Conservation (phyloP, 2,888 invertebrate species). For the Acronicta aceris region DNA sequence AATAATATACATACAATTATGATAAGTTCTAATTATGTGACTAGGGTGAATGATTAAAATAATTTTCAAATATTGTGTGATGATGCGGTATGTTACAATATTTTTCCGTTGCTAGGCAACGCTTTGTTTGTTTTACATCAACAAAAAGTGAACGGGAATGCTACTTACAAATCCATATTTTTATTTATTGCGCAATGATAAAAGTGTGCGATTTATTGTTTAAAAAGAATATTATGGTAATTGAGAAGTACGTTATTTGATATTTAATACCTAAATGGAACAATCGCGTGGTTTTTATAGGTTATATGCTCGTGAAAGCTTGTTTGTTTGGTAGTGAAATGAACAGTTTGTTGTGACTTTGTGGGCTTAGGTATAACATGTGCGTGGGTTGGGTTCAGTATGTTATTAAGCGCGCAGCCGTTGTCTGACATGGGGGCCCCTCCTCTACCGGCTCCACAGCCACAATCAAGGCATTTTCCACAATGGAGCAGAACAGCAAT, state of each 20-base stretch:
- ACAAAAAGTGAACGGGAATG: conserved; percentile 13
- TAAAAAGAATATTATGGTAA: neutral
- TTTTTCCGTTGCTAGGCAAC: conserved; percentile 42
- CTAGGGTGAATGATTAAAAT: too few relatives aligned
- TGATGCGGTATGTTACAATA: too few relatives aligned
- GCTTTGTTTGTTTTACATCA: conserved; percentile 27
- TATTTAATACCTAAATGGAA: conserved; percentile 6
- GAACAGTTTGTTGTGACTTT: conserved; percentile 36
- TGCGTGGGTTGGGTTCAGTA: conserved; percentile 42
- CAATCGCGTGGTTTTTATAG: conserved; percentile 8
- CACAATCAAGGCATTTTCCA: conserved; percentile 70
- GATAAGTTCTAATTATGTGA: too few relatives aligned
- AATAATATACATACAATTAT: too few relatives aligned
- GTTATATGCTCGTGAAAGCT: conserved; percentile 15
- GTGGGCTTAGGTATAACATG: neutral
- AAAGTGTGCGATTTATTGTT: conserved; percentile 13
- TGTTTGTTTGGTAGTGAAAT: conserved; percentile 23
- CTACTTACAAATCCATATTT: conserved; percentile 6
- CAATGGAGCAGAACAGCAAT: conserved; percentile 81
- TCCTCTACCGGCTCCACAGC: conserved; percentile 59
- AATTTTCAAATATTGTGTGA: too few relatives aligned
- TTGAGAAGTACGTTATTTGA: conserved; percentile 15
- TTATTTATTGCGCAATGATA: conserved; percentile 4
- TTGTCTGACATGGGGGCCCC: conserved; percentile 72
- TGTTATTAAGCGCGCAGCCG: conserved; percentile 69